Evolutionary conservation across 2,113 vertebrate species (phyloP), one percentile per base, ranked within the genome.

Genomic region (Peromyscus polionotus): DNA sequence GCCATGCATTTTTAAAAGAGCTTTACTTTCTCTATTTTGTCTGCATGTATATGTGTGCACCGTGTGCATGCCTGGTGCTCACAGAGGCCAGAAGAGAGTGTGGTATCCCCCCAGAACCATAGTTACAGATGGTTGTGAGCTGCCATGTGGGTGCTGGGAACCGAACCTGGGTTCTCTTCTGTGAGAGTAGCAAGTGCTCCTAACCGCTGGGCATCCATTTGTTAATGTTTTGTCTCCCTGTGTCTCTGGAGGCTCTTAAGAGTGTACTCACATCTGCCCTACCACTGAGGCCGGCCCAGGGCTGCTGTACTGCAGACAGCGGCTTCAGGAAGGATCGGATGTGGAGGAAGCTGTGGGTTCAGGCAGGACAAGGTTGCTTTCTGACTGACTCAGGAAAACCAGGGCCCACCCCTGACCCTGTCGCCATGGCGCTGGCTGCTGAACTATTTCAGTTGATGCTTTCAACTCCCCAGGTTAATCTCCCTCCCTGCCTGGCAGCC

Each of bases 251-350:
- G 54, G 39, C 39, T 19, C n/a, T 1, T 1, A 54, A 90, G 73
- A 57, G 31, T 8, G 7, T 88, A 42, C 57, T 39, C 67, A 17
- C 0, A 0, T 14, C 87, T 45, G 36, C 24, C 28, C 57, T 16
- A 0, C 13, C 73, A 4, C 79, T 4, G 17, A 61, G 0, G 8
- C 0, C 1, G 88, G 45, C 54, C 7, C 54, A 9, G 75, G 48
- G 16, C 5, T 42, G 28, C 28, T 17, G 0, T 31, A 39, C 16
- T 1, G 36, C 45, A 0, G 26, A 68, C 54, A 31, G 0, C 36
- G 13, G 36, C 77, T 28, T 22, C 22, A 3, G 31, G 33, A 42
- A 33, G 6, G 76, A 22, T 26, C 0, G 5, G 51, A 0, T 4
- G 5, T 7, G 31, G 72, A 33, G 5, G 70, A n/a, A 16, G 39